These are phyloP conservation scores for Dinothrombium tinctorium DNA, from an alignment of 1,140 invertebrate genomes.

Conservation along the genomic window DNA sequence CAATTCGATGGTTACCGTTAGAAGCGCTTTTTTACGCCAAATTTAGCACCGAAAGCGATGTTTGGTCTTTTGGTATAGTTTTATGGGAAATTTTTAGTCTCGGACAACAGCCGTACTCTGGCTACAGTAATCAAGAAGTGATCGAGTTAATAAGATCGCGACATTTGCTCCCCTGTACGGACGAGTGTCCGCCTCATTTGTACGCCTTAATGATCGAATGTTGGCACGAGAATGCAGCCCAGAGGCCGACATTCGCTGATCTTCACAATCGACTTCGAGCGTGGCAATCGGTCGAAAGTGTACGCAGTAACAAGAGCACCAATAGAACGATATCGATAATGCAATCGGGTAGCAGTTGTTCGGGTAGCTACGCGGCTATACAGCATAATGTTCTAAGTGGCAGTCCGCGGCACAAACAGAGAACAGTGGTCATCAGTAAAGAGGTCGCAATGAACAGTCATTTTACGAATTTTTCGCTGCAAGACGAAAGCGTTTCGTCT, in stretches of 20 bases:
- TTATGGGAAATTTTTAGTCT: constrained; percentile 95
- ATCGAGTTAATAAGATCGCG: constrained; percentile 72
- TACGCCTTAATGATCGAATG: constrained; percentile 55
- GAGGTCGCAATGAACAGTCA: too few species aligned
- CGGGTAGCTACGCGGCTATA: too few species aligned
- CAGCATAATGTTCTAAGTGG: too few species aligned
- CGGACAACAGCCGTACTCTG: constrained; percentile 77
- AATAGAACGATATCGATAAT: too few species aligned
- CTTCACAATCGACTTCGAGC: constrained; percentile 41
- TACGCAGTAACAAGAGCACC: neutral
- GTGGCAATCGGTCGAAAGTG: constrained; percentile 24
- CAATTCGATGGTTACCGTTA: constrained; percentile 59
- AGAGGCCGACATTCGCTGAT: constrained; percentile 57
- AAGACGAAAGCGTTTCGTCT: too few species aligned
- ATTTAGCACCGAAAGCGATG: constrained; percentile 89
- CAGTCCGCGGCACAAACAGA: too few species aligned
- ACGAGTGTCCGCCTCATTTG: constrained; percentile 70
- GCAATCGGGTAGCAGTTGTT: too few species aligned
- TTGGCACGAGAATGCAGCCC: constrained; percentile 51
- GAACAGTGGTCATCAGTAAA: too few species aligned
- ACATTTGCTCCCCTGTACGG: constrained; percentile 69
- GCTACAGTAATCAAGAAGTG: constrained; percentile 86
- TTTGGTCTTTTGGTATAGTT: constrained; percentile 92
- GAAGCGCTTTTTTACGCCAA: constrained; percentile 86
- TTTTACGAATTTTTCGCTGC: too few species aligned